Conservation (phyloP, 2,888 invertebrate genomes). For the Callyntrura guangdongensis region DNA sequence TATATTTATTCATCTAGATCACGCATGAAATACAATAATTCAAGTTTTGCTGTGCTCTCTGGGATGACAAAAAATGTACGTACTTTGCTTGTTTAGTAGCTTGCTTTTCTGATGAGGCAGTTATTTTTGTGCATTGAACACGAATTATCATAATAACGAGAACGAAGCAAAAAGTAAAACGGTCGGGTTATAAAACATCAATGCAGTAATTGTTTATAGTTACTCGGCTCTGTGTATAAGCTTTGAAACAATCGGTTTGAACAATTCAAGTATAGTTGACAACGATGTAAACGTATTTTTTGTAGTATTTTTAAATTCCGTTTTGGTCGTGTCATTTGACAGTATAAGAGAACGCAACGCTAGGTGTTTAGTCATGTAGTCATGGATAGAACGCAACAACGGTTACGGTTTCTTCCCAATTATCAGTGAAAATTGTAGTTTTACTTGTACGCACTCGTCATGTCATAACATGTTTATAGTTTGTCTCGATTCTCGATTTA, state of each 20-base stretch:
- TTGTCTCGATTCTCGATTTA: neutral
- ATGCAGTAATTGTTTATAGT: neutral
- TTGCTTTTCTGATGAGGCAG: neutral
- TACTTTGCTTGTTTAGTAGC: slow-evolving; percentile 20
- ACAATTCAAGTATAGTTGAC: neutral
- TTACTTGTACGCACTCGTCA: neutral
- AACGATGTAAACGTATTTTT: neutral
- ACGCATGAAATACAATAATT: slow-evolving; percentile 70
- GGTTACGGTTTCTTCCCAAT: neutral
- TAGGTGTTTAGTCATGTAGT: too few relatives aligned
- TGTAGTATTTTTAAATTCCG: neutral
- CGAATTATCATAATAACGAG: too few relatives aligned
- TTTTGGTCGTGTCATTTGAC: neutral
- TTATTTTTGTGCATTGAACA: too few relatives aligned
- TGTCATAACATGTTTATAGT: neutral
- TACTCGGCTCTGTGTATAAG: neutral
- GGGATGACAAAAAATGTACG: slow-evolving; percentile 15
- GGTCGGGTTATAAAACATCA: neutral
- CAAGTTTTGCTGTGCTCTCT: slow-evolving; percentile 25
- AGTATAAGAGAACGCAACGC: neutral
- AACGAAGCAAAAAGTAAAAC: neutral
- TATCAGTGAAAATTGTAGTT: neutral
- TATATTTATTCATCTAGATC: slow-evolving; percentile 70
- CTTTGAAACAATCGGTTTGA: neutral
- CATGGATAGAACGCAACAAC: neutral